phyloP scores from a whole-genome alignment of 2,113 vertebrate genomes.

The Cromileptes altivelis region DNA sequence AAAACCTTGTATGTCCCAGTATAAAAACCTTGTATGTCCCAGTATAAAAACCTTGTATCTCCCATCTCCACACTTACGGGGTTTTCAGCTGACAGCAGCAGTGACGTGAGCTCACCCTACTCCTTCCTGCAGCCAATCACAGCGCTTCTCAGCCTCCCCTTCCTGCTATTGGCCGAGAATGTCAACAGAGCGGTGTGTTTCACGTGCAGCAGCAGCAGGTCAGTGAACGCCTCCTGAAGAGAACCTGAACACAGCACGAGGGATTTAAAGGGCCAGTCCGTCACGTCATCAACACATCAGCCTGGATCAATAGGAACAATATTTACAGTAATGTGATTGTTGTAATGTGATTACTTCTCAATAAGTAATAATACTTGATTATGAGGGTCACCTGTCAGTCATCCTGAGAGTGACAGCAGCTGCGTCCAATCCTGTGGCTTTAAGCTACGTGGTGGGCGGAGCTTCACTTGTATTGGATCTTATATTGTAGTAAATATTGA shows the following conservation, averaged over 20 bases:
- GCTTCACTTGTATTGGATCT: not conserved
- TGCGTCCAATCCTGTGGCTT: not conserved
- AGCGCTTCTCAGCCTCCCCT: conserved; percentile 20
- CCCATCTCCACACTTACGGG: not conserved
- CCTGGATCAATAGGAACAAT: no score
- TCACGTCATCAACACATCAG: no score
- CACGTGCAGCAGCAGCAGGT: conserved; percentile 35
- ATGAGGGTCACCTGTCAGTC: not conserved
- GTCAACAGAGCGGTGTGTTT: conserved; percentile 8
- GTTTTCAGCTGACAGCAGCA: conserved; percentile 15
- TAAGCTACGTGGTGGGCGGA: not conserved
- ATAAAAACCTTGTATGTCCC: not conserved
- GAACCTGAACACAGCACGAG: conserved; percentile 11
- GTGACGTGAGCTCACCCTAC: conserved; percentile 53
- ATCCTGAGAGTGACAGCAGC: not conserved
- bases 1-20: no score
- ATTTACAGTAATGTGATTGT: no score
- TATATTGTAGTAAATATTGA: not conserved
- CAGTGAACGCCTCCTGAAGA: conserved; percentile 33
- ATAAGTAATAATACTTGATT: no score
- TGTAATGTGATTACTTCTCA: no score
- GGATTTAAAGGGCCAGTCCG: not conserved
- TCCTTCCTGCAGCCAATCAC: conserved; percentile 52
- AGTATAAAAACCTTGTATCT: not conserved
- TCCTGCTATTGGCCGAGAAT: conserved; percentile 34